Conservation (phyloP, 2,888 invertebrate genomes). For the Pegoplata infirma region DNA sequence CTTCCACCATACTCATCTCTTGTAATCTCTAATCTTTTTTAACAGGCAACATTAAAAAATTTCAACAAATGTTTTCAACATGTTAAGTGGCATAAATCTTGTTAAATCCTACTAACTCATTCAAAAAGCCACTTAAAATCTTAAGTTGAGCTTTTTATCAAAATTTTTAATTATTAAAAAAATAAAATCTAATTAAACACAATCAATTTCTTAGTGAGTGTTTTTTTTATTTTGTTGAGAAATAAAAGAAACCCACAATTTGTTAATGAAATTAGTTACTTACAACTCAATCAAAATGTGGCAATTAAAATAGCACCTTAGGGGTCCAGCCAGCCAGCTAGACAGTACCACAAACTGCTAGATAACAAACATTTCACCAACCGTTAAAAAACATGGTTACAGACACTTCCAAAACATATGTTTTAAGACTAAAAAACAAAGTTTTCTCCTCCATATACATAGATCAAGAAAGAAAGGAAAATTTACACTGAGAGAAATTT, state of each 20-base stretch:
- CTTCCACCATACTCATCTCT: neutral
- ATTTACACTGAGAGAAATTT: too few relatives aligned
- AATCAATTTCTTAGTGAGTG: slow-evolving; percentile 15
- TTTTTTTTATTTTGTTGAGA: neutral
- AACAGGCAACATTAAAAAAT: neutral
- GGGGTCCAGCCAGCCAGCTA: too few relatives aligned
- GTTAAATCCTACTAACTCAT: slow-evolving; percentile 4
- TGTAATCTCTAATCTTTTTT: neutral
- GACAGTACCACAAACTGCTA: slow-evolving; percentile 40
- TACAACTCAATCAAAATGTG: slow-evolving; percentile 75
- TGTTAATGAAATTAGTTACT: slow-evolving; percentile 69
- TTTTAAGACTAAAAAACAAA: slow-evolving; percentile 3
- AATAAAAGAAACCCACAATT: slow-evolving; percentile 66
- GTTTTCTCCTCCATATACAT: slow-evolving; percentile 8
- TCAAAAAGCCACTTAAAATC: slow-evolving; percentile 16
- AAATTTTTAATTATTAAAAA: slow-evolving; percentile 14
- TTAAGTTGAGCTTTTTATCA: neutral
- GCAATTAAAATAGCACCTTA: slow-evolving; percentile 73
- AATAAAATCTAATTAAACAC: slow-evolving; percentile 21
- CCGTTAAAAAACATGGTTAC: slow-evolving; percentile 25
- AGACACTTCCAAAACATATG: slow-evolving; percentile 46
- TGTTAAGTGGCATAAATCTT: slow-evolving; percentile 24
- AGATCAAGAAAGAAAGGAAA: neutral
- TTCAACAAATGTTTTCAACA: slow-evolving; percentile 2
- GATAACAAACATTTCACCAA: slow-evolving; percentile 43